Evolutionary conservation across 2,888 invertebrate species (phyloP).

Genomic region (Spatulosminthurus flaviceps): DNA sequence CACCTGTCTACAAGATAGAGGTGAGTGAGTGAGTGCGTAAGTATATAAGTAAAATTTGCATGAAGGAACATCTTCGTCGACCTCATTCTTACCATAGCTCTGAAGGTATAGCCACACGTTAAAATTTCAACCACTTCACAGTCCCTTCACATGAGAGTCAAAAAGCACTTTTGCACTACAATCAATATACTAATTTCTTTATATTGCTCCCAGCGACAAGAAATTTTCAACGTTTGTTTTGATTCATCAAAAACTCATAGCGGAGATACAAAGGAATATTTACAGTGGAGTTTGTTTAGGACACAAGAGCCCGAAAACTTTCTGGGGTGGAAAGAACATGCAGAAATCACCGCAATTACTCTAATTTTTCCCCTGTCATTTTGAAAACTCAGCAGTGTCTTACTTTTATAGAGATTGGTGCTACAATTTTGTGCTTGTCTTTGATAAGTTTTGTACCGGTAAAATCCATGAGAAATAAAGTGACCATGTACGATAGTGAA

Average conservation of each 20-base stretch:
- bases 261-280: too few relatives aligned
- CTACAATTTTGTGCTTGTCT: too few relatives aligned
- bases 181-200: neutral
- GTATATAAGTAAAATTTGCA: conserved; percentile 18
- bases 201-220: too few relatives aligned
- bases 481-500: too few relatives aligned
- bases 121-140: neutral
- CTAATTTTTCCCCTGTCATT: too few relatives aligned
- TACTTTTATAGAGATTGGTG: too few relatives aligned
- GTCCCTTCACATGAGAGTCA: conserved; percentile 13
- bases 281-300: too few relatives aligned
- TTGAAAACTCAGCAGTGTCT: too few relatives aligned
- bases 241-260: neutral
- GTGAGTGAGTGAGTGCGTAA: neutral
- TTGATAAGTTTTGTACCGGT: too few relatives aligned
- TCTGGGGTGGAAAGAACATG: conserved; percentile 1
- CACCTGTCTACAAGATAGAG: neutral
- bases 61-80: conserved; percentile 18
- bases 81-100: neutral
- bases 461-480: too few relatives aligned
- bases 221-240: too few relatives aligned
- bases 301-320: neutral
- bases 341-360: neutral
- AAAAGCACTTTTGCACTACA: too few relatives aligned
- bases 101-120: neutral